Percentiles rank a stretch among this genome's conserved stretches.
phyloP scores from a whole-genome alignment of 2,113 vertebrate species.

The Acrocephalus kingi region DNA sequence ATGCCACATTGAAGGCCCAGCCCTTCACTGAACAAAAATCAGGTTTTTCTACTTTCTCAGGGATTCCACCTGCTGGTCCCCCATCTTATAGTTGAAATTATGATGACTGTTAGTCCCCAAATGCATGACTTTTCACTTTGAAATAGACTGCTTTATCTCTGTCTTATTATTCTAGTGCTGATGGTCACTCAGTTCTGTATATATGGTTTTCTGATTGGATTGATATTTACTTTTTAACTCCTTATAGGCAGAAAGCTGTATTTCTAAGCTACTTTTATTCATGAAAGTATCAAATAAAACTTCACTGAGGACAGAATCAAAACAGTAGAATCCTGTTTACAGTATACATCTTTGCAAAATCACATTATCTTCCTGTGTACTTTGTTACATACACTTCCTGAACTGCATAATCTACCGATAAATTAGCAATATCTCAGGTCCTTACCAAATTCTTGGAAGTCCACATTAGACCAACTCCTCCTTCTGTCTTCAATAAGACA shows the following conservation, averaged over 20 bases:
- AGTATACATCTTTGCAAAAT: background rate
- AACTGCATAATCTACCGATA: background rate
- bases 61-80: background rate
- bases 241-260: background rate
- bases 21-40: background rate
- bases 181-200: background rate
- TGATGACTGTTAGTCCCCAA: background rate
- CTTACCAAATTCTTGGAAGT: background rate
- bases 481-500: background rate
- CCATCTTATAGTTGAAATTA: background rate
- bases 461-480: background rate
- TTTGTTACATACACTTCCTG: background rate
- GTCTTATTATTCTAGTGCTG: background rate
- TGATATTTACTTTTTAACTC: background rate
- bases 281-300: background rate
- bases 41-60: background rate
- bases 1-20: background rate
- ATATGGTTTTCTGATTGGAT: background rate
- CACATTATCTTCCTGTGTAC: background rate
- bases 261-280: background rate
- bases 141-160: background rate
- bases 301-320: background rate
- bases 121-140: background rate
- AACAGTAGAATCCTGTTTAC: background rate
- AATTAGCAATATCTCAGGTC: background rate